phyloP scores from a whole-genome alignment of 2,888 invertebrate genomes.

The Napeogenes inachia region DNA sequence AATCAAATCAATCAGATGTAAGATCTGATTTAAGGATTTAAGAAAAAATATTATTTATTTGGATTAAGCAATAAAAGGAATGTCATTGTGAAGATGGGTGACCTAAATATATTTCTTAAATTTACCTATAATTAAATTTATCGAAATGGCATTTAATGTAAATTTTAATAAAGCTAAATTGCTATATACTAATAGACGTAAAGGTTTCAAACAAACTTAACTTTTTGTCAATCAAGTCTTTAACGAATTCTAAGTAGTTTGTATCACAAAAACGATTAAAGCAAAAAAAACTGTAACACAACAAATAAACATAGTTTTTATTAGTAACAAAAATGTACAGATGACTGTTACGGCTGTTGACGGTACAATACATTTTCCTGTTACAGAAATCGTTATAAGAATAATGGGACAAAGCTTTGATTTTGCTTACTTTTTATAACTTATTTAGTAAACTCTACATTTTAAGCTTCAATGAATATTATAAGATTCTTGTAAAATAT shows the following conservation, averaged over 20 bases:
- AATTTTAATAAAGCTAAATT: no score
- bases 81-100: no score
- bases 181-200: no score
- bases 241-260: not conserved
- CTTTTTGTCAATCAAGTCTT: not conserved
- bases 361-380: constrained; percentile 5
- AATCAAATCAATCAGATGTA: no score
- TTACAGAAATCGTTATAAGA: not conserved
- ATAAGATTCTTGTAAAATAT: no score
- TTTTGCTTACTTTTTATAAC: not conserved
- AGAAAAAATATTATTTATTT: no score
- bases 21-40: no score
- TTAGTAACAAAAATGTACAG: not conserved
- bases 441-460: not conserved
- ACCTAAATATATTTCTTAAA: no score
- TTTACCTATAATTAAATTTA: no score
- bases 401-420: not conserved
- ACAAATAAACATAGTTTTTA: not conserved
- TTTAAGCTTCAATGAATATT: no score
- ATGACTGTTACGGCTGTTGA: not conserved
- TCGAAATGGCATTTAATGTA: no score
- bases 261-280: not conserved
- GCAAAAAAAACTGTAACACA: not conserved
- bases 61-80: no score
- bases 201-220: not conserved